Conservation (phyloP, 2,113 vertebrate species). For the Pampusana beccarii region DNA sequence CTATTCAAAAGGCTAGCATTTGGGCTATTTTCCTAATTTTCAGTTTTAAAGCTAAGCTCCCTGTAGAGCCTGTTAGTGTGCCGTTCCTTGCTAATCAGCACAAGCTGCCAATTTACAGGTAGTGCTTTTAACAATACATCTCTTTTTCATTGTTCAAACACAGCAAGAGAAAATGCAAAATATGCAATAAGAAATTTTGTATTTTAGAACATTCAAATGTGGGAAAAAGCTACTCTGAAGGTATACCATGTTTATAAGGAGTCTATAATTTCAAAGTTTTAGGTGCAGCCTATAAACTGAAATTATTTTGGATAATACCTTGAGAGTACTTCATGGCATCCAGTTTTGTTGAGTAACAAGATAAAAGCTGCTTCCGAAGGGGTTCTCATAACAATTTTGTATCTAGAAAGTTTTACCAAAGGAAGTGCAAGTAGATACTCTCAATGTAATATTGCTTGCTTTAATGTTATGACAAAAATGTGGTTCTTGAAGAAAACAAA, state of each 20-base stretch:
- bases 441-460: rapidly evolving
- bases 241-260: not conserved
- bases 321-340: not conserved
- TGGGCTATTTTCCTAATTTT: not conserved
- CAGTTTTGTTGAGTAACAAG: not conserved
- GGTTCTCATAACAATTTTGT: not conserved
- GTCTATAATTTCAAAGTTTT: not conserved
- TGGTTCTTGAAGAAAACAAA: not conserved
- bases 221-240: not conserved
- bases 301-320: not conserved
- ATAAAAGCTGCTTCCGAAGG: not conserved
- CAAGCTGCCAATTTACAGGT: not conserved
- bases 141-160: not conserved
- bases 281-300: not conserved
- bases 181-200: not conserved
- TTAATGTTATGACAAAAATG: not conserved
- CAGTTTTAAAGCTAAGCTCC: not conserved
- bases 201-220: not conserved
- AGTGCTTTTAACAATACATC: not conserved
- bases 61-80: not conserved
- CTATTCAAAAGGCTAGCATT: not conserved
- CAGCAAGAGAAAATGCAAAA: not conserved
- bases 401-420: not conserved
- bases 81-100: not conserved
- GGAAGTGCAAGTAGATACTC: not conserved